These are phyloP conservation scores for Podarcis cretensis DNA, from an alignment of 2,113 vertebrate species.

Conservation along the genomic window DNA sequence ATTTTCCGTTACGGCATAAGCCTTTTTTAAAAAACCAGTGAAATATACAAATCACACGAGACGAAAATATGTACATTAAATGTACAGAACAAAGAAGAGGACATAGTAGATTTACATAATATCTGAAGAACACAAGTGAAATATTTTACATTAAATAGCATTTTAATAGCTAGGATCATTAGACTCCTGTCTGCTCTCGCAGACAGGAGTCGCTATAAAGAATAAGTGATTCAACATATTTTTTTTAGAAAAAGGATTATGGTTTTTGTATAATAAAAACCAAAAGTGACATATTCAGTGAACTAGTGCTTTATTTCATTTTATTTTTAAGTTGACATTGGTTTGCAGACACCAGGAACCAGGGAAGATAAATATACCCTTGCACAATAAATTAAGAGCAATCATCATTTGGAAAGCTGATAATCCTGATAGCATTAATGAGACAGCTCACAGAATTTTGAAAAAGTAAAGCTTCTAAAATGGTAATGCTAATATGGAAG, in stretches of 20 bases:
- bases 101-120: slow-evolving; percentile 82
- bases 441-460: slow-evolving; percentile 59
- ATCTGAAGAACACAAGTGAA: slow-evolving; percentile 81
- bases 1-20: slow-evolving; percentile 82
- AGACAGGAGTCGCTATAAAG: slow-evolving; percentile 73
- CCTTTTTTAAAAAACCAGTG: slow-evolving; percentile 79
- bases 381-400: slow-evolving; percentile 83
- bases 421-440: slow-evolving; percentile 51
- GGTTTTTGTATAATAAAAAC: slow-evolving; percentile 83
- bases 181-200: slow-evolving; percentile 77
- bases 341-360: slow-evolving; percentile 73
- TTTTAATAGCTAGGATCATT: slow-evolving; percentile 79
- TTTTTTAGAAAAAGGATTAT: slow-evolving; percentile 53
- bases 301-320: slow-evolving; percentile 80
- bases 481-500: slow-evolving; percentile 50
- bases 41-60: slow-evolving; percentile 88
- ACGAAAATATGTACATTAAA: slow-evolving; percentile 87
- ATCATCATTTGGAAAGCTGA: slow-evolving; percentile 57
- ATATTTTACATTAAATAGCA: slow-evolving; percentile 89
- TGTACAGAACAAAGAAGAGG: slow-evolving; percentile 81
- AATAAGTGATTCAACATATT: slow-evolving; percentile 74
- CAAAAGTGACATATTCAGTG: slow-evolving; percentile 80
- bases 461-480: slow-evolving; percentile 66
- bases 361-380: slow-evolving; percentile 70
- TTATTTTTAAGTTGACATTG: slow-evolving; percentile 67